Evolutionary conservation across 1,140 invertebrate species (phyloP), one percentile per base, ranked within the genome.

Genomic region (Bombus confusus): DNA sequence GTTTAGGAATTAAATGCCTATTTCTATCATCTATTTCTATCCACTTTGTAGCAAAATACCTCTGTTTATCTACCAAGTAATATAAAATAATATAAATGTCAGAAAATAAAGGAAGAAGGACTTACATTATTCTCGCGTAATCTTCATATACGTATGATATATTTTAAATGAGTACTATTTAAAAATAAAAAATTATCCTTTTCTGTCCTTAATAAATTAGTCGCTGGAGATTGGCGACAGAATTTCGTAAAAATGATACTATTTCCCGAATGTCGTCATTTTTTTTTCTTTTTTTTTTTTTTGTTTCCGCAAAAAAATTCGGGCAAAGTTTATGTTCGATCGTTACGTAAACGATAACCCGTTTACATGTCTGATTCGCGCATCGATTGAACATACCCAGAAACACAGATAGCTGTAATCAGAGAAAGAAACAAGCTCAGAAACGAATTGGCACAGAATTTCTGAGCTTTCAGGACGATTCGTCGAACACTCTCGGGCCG

Each of bases 391-490:
- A 90, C 86, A 79, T 75, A 80, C 80, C 86, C 62, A 43, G 62
- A 77, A 86, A 82, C 87, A 83, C 75, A 88, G 88, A 92, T 91
- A 92, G 87, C 90, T 91, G 87, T 92, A 91, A 94, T 93, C 91
- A 93, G 72, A 15, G 34, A 71, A 69, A 66, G 62, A 71, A 81
- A 41, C 87, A 86, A 88, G 90, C 91, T 94, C 92, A 93, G 93
- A 93, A 91, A 90, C 89, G 13, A 15, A 78, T 78, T 81, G 72
- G 64, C 86, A 80, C 83, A 47, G 85, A 83, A 91, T 91, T 92
- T 89, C 88, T 68, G 34, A 59, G 59, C 66, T 72, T 77, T 85
- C 77, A 73, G 62, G 69, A 88, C 79, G 71, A 90, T 86, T 85
- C 71, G 77, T 80, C 81, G 83, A 88, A 88, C 87, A 91, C 88